Base-by-base conservation (phyloP, 2,113 vertebrate genomes). In the Ondatra zibethicus region DNA sequence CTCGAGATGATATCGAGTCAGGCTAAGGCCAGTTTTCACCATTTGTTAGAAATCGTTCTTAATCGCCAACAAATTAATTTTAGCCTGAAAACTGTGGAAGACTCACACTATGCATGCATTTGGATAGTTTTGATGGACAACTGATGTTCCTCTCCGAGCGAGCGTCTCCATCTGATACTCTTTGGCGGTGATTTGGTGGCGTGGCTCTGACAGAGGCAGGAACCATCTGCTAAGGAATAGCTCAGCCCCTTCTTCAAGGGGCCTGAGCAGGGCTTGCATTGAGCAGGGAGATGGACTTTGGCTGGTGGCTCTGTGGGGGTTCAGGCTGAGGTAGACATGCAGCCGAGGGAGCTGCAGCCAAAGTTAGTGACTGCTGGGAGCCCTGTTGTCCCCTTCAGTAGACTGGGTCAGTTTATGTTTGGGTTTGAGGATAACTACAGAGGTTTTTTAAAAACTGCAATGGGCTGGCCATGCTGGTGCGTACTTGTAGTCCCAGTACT, bases 161-260 rank as follows among this genome's bases (percentile, higher is more conserved):
- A 4, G 88, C 12, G 17, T n/a, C 39, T 3, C 36, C 31, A 0
- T 1, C 0, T 33, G 72, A 47, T 68, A 3, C 39, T 77, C 45
- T 47, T 29, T 3, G 10, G 36, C 33, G 3, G 13, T 6, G 39
- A 45, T 70, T 19, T 9, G 31, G 50, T 66, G 52, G 55, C 14
- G 1, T 4, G 45, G 78, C 31, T 77, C 78, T 58, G 10, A 7
- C 0, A 29, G 47, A 89, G 91, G 31, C 63, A 58, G 84, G 11
- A 31, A n/a, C 42, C 23, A 0, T 21, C 70, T 45, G 50, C 45
- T 65, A 42, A 0, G 13, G 29, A 0, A 21, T 65, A 7, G 33
- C 36, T 94, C 10, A 7, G 85, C 11, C 33, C 78, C 39, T 29
- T 73, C 33, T 68, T 25, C 19, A 16, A 42, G 58, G 84, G 77